phyloP scores from a whole-genome alignment of 2,113 vertebrate species.

The Ageneiosus marmoratus region DNA sequence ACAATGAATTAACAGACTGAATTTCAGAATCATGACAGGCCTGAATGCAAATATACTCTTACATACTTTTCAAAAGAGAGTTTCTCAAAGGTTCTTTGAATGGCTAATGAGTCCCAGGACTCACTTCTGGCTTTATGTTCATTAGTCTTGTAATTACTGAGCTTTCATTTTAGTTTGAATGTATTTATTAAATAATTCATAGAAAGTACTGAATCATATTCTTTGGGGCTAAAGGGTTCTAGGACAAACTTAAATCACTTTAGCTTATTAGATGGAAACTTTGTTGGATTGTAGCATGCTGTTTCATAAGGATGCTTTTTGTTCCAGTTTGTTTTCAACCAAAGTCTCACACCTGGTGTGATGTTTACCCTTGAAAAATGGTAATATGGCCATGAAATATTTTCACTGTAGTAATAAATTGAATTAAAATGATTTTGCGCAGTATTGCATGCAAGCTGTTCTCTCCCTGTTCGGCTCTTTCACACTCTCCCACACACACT shows the following conservation, averaged over 20 bases:
- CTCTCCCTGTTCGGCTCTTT: neutral
- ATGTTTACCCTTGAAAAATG: constrained; percentile 1
- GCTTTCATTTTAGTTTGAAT: neutral
- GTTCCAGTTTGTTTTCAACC: neutral
- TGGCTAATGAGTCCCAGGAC: neutral
- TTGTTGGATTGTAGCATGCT: neutral
- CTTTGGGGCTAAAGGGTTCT: neutral
- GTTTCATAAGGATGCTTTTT: too few species aligned
- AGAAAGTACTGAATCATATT: neutral
- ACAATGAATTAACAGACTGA: neutral
- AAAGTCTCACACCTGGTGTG: constrained; percentile 8
- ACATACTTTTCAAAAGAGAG: neutral
- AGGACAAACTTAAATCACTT: neutral
- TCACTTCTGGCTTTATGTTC: neutral
- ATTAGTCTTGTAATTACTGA: neutral
- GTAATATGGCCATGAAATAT: neutral
- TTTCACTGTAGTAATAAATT: constrained; percentile 29
- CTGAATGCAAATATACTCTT: neutral
- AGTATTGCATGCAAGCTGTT: constrained; percentile 43
- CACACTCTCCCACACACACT: constrained; percentile 27
- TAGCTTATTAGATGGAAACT: neutral
- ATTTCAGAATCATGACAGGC: neutral
- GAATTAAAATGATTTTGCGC: constrained; percentile 35
- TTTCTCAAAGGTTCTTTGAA: neutral
- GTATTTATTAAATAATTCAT: neutral